Base-by-base conservation (phyloP, 2,797 vertebrate species). In the Bucorvus abyssinicus region DNA sequence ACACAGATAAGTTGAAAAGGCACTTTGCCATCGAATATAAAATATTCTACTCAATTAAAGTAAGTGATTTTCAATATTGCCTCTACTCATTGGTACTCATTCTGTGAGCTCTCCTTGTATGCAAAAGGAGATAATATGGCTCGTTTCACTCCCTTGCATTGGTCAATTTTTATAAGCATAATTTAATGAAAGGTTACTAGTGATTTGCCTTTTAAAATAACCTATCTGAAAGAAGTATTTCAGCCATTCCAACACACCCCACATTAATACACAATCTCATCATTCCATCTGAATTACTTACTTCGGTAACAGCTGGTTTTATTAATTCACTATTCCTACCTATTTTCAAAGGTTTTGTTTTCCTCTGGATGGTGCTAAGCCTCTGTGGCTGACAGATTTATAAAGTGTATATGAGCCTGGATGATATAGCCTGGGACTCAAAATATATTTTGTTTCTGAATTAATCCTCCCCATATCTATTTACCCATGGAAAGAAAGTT, bases 61-160 rank as follows among this genome's bases (percentile, higher is more conserved):
- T 81, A 70, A 93, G 57, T 50, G n/a, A 56, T 93, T 94, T 93
- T 86, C 47, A 84, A n/a, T 84, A 65, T 20, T 63, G 22, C 42
- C 71, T 83, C 3, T 64, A 52, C 17, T 81, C 50, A 53, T 29
- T 91, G 87, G 84, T 68, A 80, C 15, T 7, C 38, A 40, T 40
- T 40, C 38, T 40, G 38, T 40, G 38, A 40, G 38, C 38, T 40
- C 38, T 40, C 38, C 12, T 12, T 40, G 55, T 24, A 89, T 8
- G 18, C 7, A 45, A 75, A 49, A 76, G 13, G 26, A 82, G 22
- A 44, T 20, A 76, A 50, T 16, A 77, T 9, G 36, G 34, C 9
- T 71, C 18, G 36, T 79, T 89, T 76, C 3, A 2, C 10, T 42
- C 23, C 53, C 27, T 44, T 1, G 0, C 16, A 49, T 9, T 14